Evolutionary conservation across 2,888 invertebrate species (phyloP), one percentile per base, ranked within the genome.

Genomic region (Lasioglossum oenotherae): DNA sequence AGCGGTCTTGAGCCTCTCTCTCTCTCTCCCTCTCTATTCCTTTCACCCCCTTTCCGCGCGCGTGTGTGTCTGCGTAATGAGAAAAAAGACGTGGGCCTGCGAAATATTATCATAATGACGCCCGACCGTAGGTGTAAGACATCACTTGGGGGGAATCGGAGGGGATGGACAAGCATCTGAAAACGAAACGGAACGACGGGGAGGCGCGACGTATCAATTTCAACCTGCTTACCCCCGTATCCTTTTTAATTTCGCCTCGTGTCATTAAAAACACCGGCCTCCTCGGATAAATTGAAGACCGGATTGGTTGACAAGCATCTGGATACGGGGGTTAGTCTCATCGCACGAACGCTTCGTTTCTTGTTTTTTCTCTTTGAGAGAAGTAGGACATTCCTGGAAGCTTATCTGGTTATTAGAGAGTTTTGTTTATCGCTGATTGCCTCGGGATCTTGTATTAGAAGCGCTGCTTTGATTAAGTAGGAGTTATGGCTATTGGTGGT

Each of bases 91-190:
- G 81, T 81, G 81, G 84, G 80, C 85, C 82, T 79, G 83, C 89
- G 88, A 90, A 90, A 89, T 91, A 92, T 93, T 92, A 92, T 90
- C 89, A 91, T 91, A 89, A 91, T 82, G 83, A 87, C 73, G 86
- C 72, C 72, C 78, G 87, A 85, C 80, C 86, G 85, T 87, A 89
- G 86, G 89, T 88, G 86, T 80, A 84, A 67, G 64, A 67, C 31
- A 53, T 53, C 35, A n/a, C 60, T 12, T 79, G 82, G 44, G 71
- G 71, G 64, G 27, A 23, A 8, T 23, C 23, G 23, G 49, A 23
- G 49, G 49, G 49, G 49, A 23, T 53, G 49, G 8, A 53, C 49
- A 53, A 53, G 49, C 23, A 53, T 53, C 49, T 53, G 23, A 64
- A n/a, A 57, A 19, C 27, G 75, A 78, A 49, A 31, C 64, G 64